A percentile compares a stretch with the other conserved stretches of the same genome.
Conservation (phyloP, 2,888 invertebrate genomes). For the Sarcophaga variegata region DNA sequence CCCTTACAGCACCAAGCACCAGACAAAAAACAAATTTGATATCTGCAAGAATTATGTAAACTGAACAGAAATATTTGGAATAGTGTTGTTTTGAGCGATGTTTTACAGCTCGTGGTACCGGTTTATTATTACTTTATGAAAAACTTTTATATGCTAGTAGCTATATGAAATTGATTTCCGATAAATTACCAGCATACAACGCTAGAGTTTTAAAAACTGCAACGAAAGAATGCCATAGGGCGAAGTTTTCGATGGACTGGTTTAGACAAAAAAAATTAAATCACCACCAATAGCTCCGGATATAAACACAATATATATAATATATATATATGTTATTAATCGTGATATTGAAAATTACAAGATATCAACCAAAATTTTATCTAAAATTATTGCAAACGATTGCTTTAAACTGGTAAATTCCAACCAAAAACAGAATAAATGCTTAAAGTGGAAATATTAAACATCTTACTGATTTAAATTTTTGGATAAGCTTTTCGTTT, state of each 20-base stretch:
- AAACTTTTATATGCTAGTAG: neutral
- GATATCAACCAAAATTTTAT: neutral
- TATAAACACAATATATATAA: neutral
- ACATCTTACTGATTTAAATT: too few relatives aligned
- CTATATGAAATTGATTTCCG: slow-evolving; percentile 14
- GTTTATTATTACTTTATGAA: slow-evolving; percentile 18
- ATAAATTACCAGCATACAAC: neutral
- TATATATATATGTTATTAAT: neutral
- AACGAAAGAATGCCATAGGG: slow-evolving; percentile 3
- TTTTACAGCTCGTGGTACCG: slow-evolving; percentile 2
- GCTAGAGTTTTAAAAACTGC: neutral
- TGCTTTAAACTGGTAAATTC: neutral
- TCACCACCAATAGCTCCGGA: slow-evolving; percentile 1
- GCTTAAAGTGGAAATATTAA: too few relatives aligned
- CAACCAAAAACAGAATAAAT: neutral
- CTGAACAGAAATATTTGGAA: too few relatives aligned
- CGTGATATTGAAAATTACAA: neutral
- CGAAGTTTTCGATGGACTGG: slow-evolving; percentile 18
- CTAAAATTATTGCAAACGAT: neutral
- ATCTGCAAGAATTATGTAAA: too few relatives aligned
- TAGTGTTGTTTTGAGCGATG: too few relatives aligned
- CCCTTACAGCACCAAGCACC: too few relatives aligned
- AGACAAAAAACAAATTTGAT: too few relatives aligned
- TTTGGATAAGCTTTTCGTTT: too few relatives aligned
- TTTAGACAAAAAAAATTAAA: neutral